Base-by-base conservation (phyloP, 2,797 vertebrate genomes). In the Neosilurus hyrtlii region DNA sequence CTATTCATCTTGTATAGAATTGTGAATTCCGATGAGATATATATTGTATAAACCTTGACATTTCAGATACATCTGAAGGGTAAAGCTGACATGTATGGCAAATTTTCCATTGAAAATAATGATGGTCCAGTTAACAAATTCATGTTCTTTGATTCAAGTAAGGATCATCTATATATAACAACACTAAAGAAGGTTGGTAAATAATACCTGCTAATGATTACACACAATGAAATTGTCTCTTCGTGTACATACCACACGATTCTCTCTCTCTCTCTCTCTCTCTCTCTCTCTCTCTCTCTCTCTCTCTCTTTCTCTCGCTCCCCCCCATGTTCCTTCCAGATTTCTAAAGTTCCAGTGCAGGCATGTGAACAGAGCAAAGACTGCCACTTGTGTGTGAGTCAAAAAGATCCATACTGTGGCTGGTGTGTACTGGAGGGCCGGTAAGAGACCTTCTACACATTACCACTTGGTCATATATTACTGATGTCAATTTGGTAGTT, bases 391-490 rank as follows among this genome's bases (percentile, higher is more conserved):
- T 99, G 98, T 51, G 86, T 93, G 1, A 76, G 90, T 1, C 93
- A 95, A 0, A 93, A 89, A 86, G 97, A 99, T 79, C 98, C 97
- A 0, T 99, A 98, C 93, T 99, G 98, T 0, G 98, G 98, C 90
- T 99, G 98, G 98, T 99, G 98, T 15, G 97, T 98, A 18, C 86
- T 94, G 37, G 94, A 98, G 91, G 96, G 96, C 91, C 94, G 89
- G 96, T 94, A 85, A 91, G 93, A 90, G 43, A 43, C 26, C 0
- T 16, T 75, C 37, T 37, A 63, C 37, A 18, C 8, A 5, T 30
- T 12, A 15, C 12, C 57, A 59, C 5, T 15, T 77, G 35, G 0
- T 9, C 57, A 77, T 35, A 8, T 0, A 11, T 73, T n/a, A 56
- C 0, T 67, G 35, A 43, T 70, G 20, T 0, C 24, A 16, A 9